A percentile compares a stretch with the other conserved stretches of the same genome.
phyloP scores from a whole-genome alignment of 2,113 vertebrate species.

The Seriola aureovittata region DNA sequence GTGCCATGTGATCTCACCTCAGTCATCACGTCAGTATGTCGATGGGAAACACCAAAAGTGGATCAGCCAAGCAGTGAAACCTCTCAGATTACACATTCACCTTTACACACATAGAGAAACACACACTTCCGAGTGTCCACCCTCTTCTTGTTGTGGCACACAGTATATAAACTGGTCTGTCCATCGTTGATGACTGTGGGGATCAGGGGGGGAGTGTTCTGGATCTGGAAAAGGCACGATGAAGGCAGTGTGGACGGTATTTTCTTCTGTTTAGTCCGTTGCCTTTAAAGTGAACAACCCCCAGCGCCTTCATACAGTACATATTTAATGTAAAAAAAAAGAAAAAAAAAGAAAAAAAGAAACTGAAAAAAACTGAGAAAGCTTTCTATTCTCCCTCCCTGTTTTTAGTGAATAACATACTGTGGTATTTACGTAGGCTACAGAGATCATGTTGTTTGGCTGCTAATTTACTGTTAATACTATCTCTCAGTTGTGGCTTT shows the following conservation, averaged over 20 bases:
- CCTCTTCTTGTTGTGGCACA: slow-evolving; percentile 31
- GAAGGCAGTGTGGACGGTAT: slow-evolving; percentile 70
- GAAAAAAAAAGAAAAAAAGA: slow-evolving; percentile 36
- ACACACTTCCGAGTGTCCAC: slow-evolving; percentile 27
- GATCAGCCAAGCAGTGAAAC: slow-evolving; percentile 55
- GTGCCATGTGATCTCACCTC: slow-evolving; percentile 63
- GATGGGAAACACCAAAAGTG: slow-evolving; percentile 46
- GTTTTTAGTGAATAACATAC: slow-evolving; percentile 81
- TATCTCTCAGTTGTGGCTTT: slow-evolving; percentile 82
- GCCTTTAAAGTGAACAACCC: slow-evolving; percentile 79
- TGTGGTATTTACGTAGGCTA: slow-evolving; percentile 81
- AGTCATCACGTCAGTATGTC: slow-evolving; percentile 33
- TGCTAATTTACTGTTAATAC: slow-evolving; percentile 81
- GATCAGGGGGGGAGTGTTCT: slow-evolving; percentile 31
- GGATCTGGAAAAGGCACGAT: slow-evolving; percentile 45
- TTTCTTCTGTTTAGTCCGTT: slow-evolving; percentile 74
- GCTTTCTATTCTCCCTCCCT: slow-evolving; percentile 75
- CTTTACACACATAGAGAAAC: slow-evolving; percentile 25
- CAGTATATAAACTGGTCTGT: slow-evolving; percentile 57
- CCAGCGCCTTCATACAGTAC: slow-evolving; percentile 75
- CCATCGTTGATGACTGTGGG: slow-evolving; percentile 58
- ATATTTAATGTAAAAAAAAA: slow-evolving; percentile 70
- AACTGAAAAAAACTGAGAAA: slow-evolving; percentile 49
- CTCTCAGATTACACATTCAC: slow-evolving; percentile 31
- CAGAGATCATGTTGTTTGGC: slow-evolving; percentile 78